Base-by-base conservation (phyloP, 2,888 invertebrate genomes). In the Idaea biselata region DNA sequence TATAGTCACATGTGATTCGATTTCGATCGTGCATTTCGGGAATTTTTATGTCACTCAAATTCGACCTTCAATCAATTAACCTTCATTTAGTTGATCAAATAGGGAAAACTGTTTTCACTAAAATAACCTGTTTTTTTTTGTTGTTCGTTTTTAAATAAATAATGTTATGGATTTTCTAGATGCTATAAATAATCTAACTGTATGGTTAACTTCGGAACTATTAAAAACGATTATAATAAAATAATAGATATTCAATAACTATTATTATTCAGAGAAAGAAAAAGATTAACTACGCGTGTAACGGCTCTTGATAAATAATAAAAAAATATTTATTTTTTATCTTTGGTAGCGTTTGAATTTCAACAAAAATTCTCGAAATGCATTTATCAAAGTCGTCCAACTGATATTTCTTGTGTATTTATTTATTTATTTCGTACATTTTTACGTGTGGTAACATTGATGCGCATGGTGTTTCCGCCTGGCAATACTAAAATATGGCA, bases 401-500 rank as follows among this genome's bases (percentile, higher is more conserved):
- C 44, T 55, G 8, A 64, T 61, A 82, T 80, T 76, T 79, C 77
- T 84, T 76, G 74, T 74, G 81, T 73, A 74, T 71, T 73, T 67
- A 71, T 73, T 69, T 56, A 55, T 55, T 55, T 55, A 67, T 61
- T 14, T 14, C 44, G 66, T 72, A 74, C 69, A 68, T 75, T 71
- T 79, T 84, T 81, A 79, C 73, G 78, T 81, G 87, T 91, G 91
- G 91, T 92, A 91, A 92, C 91, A 87, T 89, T 85, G 64, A 78
- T 74, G 79, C 72, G 73, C 83, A 86, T 88, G 88, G 89, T 90
- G 89, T 88, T 86, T 86, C 86, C 87, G 90, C 83, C 70, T 87
- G 86, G 89, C 89, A 88, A 89, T 88, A 87, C 85, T 82, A 80
- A 73, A 79, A 81, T 91, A 92, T 92, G 91, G 91, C 91, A 92